Evolutionary conservation across 2,888 invertebrate species (phyloP).

Genomic region (Pseudoips prasinana): DNA sequence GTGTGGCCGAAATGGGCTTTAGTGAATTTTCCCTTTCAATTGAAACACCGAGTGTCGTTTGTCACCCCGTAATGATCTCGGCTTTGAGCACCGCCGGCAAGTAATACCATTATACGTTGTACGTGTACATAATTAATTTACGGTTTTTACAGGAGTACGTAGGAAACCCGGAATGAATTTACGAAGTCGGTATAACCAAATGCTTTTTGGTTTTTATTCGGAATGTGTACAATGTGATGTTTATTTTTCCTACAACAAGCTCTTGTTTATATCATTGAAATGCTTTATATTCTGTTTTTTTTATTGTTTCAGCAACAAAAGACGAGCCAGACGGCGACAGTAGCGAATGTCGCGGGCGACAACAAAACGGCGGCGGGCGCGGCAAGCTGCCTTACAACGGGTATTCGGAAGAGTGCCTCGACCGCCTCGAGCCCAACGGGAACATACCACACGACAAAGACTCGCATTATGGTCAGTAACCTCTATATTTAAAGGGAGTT

Average conservation of each 20-base stretch:
- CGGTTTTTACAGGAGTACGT: constrained; percentile 15
- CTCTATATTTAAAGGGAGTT: no score
- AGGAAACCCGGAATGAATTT: constrained; percentile 12
- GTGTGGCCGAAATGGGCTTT: constrained; percentile 39
- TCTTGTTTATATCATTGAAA: no score
- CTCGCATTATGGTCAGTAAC: constrained; percentile 78
- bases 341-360: constrained; percentile 75
- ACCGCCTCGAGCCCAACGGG: constrained; percentile 95
- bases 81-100: constrained; percentile 32
- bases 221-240: no score
- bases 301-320: constrained; percentile 90
- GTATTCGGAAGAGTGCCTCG: constrained; percentile 96
- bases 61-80: constrained; percentile 43
- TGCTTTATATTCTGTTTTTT: constrained; percentile 4
- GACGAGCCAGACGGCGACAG: constrained; percentile 90
- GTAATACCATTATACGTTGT: constrained; percentile 24
- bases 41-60: constrained; percentile 41
- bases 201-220: background rate
- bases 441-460: constrained; percentile 94
- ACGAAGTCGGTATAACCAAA: constrained; percentile 14
- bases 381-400: constrained; percentile 95
- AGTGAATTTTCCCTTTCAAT: constrained; percentile 44
- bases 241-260: no score
- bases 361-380: constrained; percentile 83
- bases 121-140: constrained; percentile 32